These are phyloP conservation scores for Strigops habroptila DNA, from an alignment of 2,113 vertebrate genomes.

Conservation along the genomic window DNA sequence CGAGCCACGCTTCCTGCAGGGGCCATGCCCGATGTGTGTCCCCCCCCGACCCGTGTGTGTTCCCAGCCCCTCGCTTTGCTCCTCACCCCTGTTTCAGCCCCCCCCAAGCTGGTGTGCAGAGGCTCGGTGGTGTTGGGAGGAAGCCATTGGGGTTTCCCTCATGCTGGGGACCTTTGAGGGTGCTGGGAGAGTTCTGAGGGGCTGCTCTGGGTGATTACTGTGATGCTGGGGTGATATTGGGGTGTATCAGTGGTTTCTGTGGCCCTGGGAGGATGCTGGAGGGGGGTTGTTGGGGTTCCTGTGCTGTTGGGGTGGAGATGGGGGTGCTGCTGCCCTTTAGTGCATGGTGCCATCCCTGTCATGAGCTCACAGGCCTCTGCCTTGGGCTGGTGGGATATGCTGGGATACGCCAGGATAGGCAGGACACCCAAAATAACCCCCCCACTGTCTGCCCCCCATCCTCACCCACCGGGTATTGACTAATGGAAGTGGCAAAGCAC, in stretches of 20 bases:
- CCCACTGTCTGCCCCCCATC: background rate
- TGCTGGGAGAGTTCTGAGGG: background rate
- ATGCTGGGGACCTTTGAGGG: too few species aligned
- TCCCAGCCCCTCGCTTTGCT: background rate
- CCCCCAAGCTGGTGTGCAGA: fast-evolving
- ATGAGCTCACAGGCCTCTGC: background rate
- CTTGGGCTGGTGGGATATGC: too few species aligned
- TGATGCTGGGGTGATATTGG: background rate
- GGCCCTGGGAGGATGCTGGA: background rate
- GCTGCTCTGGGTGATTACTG: too few species aligned
- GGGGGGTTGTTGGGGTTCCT: background rate
- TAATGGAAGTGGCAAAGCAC: background rate
- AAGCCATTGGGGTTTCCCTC: too few species aligned
- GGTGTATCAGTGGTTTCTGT: background rate
- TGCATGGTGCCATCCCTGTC: background rate
- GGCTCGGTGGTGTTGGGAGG: background rate
- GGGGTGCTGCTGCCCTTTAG: background rate
- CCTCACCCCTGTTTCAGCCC: too few species aligned
- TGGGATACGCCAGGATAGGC: background rate
- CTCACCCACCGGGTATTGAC: background rate
- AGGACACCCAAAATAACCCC: background rate
- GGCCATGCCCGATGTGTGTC: background rate
- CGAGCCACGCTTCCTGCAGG: background rate
- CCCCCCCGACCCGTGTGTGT: background rate
- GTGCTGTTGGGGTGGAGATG: background rate